A percentile compares a stretch with the other conserved stretches of the same genome.
Conservation (phyloP, 2,797 vertebrate species). For the Cuniculus paca region DNA sequence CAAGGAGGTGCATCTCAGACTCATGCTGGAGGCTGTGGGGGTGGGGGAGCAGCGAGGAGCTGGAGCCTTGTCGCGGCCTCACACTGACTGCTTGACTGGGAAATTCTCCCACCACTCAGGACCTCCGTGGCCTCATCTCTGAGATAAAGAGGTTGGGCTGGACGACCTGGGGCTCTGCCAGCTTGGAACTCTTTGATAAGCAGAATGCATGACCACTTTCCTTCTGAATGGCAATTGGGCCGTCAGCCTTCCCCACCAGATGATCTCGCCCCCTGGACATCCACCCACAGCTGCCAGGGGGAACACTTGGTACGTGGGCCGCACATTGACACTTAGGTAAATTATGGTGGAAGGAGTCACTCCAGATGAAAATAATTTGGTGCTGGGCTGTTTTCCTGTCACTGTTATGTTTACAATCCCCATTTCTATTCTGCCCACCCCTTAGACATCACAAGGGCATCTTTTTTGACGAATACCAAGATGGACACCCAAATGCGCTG, state of each 20-base stretch:
- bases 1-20: rapidly evolving
- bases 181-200: not conserved
- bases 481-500: not conserved
- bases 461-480: conserved; percentile 67
- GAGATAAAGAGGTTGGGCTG: not conserved
- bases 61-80: not conserved
- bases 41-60: no score
- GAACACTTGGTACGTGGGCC: not conserved
- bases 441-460: conserved; percentile 55
- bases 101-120: not conserved
- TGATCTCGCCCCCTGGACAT: not conserved
- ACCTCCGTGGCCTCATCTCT: not conserved
- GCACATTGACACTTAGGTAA: conserved; percentile 35
- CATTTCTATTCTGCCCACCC: conserved; percentile 61
- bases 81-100: not conserved
- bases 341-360: conserved; percentile 36
- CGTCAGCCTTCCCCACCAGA: not conserved
- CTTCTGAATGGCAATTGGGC: not conserved
- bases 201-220: not conserved
- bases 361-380: conserved; percentile 78
- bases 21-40: not conserved
- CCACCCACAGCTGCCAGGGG: not conserved
- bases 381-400: conserved; percentile 59
- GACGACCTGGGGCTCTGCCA: not conserved
- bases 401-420: conserved; percentile 29